phyloP scores from a whole-genome alignment of 2,113 vertebrate species.

The Phalacrocorax brasilianus region DNA sequence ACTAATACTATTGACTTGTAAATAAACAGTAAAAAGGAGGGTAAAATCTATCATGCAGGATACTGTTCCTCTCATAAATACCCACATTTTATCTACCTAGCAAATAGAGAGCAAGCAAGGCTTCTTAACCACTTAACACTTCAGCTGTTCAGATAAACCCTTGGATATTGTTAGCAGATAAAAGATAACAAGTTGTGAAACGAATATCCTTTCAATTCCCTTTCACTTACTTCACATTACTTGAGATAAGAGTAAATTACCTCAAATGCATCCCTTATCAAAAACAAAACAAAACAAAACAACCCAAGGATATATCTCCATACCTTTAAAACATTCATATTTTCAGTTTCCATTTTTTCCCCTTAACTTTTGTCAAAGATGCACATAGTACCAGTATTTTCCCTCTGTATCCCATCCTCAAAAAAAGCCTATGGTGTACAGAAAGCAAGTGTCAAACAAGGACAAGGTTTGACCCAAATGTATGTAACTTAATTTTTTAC shows the following conservation, averaged over 20 bases:
- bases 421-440: background rate
- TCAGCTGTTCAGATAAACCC: background rate
- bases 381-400: background rate
- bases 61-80: background rate
- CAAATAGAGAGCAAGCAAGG: background rate
- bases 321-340: background rate
- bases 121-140: background rate
- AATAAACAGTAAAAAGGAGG: background rate
- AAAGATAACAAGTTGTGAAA: slow-evolving; percentile 16
- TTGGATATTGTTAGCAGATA: background rate
- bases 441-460: background rate
- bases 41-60: background rate
- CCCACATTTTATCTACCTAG: background rate
- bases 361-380: background rate
- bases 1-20: background rate
- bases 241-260: background rate
- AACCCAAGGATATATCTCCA: background rate
- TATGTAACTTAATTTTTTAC: background rate
- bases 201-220: background rate
- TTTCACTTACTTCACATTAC: background rate
- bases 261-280: background rate
- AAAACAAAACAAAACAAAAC: background rate
- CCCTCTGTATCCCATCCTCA: background rate
- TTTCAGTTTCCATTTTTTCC: background rate
- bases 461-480: background rate